These are phyloP conservation scores for Tholera decimalis DNA, from an alignment of 2,888 invertebrate species.

Conservation along the genomic window DNA sequence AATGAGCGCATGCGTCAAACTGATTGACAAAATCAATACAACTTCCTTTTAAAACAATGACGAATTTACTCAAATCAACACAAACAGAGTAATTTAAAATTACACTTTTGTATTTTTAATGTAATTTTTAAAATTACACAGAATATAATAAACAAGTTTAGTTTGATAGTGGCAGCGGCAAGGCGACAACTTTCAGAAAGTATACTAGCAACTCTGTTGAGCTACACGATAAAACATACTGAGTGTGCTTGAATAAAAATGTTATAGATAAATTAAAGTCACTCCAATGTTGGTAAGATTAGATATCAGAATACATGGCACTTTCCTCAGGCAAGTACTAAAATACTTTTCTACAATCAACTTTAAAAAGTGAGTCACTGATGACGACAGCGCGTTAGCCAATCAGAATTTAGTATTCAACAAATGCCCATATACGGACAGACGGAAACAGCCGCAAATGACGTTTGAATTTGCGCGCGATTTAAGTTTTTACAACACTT, in stretches of 20 bases:
- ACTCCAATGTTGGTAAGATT: slow-evolving; percentile 71
- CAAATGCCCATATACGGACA: slow-evolving; percentile 93
- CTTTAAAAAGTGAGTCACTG: slow-evolving; percentile 83
- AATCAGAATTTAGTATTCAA: slow-evolving; percentile 90
- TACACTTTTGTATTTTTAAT: slow-evolving; percentile 13
- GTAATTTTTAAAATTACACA: neutral
- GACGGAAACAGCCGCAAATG: slow-evolving; percentile 82
- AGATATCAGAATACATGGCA: slow-evolving; percentile 74
- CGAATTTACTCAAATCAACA: slow-evolving; percentile 21
- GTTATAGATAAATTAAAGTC: slow-evolving; percentile 68
- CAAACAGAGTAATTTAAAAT: slow-evolving; percentile 12
- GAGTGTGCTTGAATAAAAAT: slow-evolving; percentile 56
- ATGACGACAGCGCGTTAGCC: slow-evolving; percentile 84
- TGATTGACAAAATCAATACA: slow-evolving; percentile 77
- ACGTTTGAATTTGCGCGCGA: slow-evolving; percentile 77
- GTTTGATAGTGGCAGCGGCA: slow-evolving; percentile 50
- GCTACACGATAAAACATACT: slow-evolving; percentile 66
- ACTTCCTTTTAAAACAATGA: slow-evolving; percentile 68
- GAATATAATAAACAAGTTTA: neutral
- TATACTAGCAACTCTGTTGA: slow-evolving; percentile 72
- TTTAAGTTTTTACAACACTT: slow-evolving; percentile 25
- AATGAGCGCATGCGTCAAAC: slow-evolving; percentile 91
- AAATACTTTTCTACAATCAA: slow-evolving; percentile 74
- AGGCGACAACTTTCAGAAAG: slow-evolving; percentile 78
- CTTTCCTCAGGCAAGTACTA: slow-evolving; percentile 72